Evolutionary conservation across 2,888 invertebrate species (phyloP).

Genomic region (Callosobruchus maculatus): DNA sequence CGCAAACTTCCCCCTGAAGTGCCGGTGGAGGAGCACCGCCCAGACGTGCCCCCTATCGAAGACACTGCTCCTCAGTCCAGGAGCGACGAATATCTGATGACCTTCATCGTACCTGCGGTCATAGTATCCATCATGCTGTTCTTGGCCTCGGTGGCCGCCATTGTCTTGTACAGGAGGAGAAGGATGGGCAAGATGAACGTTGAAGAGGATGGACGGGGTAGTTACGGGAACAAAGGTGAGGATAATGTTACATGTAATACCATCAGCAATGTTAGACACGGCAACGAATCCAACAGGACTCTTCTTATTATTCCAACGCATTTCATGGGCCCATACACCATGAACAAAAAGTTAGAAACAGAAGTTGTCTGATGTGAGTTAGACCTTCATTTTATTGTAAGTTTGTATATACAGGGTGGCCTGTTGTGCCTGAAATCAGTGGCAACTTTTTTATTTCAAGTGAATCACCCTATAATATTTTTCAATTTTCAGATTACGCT

Average conservation of each 20-base stretch:
- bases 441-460: too few relatives aligned
- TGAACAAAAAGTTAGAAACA: too few relatives aligned
- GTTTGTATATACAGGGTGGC: too few relatives aligned
- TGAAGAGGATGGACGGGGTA: slow-evolving; percentile 77
- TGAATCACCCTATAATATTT: too few relatives aligned
- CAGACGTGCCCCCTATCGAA: slow-evolving; percentile 36
- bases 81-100: slow-evolving; percentile 66
- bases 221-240: slow-evolving; percentile 70
- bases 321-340: too few relatives aligned
- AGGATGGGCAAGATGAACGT: slow-evolving; percentile 82
- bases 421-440: too few relatives aligned
- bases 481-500: too few relatives aligned
- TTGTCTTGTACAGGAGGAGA: slow-evolving; percentile 79
- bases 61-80: slow-evolving; percentile 47
- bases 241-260: background rate
- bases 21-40: slow-evolving; percentile 12
- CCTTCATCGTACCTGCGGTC: slow-evolving; percentile 84
- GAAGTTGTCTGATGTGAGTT: too few relatives aligned
- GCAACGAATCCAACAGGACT: too few relatives aligned
- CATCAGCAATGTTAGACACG: too few relatives aligned
- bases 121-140: slow-evolving; percentile 86
- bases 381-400: too few relatives aligned
- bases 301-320: too few relatives aligned
- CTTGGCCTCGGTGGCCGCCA: slow-evolving; percentile 82
- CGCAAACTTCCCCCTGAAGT: slow-evolving; percentile 37